Base-by-base conservation (phyloP, 1,140 invertebrate genomes). In the Pseudomyrmex pallidus region DNA sequence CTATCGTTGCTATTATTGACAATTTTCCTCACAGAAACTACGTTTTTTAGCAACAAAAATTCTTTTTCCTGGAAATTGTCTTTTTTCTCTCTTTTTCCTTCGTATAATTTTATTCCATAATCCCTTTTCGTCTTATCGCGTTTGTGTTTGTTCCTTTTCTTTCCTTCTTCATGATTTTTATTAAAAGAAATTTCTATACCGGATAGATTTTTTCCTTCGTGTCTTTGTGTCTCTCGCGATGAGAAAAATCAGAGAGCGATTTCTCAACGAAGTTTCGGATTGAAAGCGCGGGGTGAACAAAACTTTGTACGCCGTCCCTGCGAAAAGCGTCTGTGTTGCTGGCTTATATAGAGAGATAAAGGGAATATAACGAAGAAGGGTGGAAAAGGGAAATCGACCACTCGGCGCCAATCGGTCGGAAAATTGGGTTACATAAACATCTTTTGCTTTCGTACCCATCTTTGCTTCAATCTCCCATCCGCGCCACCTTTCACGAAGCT, bases 401-500 rank as follows among this genome's bases (percentile, higher is more conserved):
- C 72, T 57, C 82, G 83, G 35, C 52, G 84, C 82, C 89, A 88
- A 90, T 90, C 89, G 86, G 63, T 78, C 74, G 88, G 87, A 87
- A 90, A 90, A 90, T 90, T 90, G 86, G 86, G 84, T 87, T 89
- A 89, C 78, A 89, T 86, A 90, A 90, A 90, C 89, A 87, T 89
- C 86, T 84, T 74, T 77, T 83, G 50, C 83, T 66, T 76, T 48
- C n/a, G 57, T 74, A 76, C 56, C 73, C 73, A 64, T 87, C 74
- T 78, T 74, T 80, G 54, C 70, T 35, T 22, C 59, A 15, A 35
- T 59, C 9, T 48, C 52, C 5, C 20, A 15, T 10, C 4, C 15
- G 74, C 74, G 20, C 63, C 54, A 52, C 50, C 57, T 9, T 61
- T 8, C 35, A 17, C 44, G 5, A 35, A 46, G 50, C 46, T 44